phyloP scores from a whole-genome alignment of 2,797 vertebrate species.

The Vireo griseus region DNA sequence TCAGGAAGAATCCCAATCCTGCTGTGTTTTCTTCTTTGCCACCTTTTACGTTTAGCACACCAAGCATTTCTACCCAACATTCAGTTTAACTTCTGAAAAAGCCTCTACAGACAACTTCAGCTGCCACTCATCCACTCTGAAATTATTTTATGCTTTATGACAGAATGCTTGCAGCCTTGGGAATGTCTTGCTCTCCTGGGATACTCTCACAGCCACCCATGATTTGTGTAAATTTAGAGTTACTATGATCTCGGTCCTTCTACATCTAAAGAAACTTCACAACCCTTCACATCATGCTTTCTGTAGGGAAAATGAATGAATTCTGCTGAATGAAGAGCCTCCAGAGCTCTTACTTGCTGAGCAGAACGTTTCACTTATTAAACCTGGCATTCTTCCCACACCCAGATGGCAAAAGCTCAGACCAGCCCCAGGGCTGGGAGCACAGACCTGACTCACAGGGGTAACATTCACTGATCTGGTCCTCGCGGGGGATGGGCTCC shows the following conservation, averaged over 20 bases:
- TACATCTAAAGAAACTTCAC: not conserved
- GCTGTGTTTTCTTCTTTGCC: not conserved
- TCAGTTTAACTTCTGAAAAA: not conserved
- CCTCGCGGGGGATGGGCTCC: conserved; percentile 85
- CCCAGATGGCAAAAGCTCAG: not conserved
- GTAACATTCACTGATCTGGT: conserved; percentile 80
- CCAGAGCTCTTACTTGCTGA: not conserved
- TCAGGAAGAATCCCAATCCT: not conserved
- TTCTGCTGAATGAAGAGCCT: not conserved
- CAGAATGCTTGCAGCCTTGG: not conserved
- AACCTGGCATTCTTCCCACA: not conserved
- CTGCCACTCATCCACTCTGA: not conserved
- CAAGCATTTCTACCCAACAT: not conserved
- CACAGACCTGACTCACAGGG: conserved; percentile 75
- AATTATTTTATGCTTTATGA: not conserved
- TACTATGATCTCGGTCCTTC: not conserved
- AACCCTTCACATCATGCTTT: not conserved
- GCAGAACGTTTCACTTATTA: accelerated
- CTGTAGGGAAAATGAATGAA: not conserved
- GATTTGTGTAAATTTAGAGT: not conserved
- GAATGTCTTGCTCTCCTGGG: not conserved
- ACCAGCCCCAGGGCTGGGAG: not conserved
- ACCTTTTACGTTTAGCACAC: not conserved
- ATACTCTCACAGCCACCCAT: not conserved
- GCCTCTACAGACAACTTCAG: not conserved